Conservation (phyloP, 2,888 invertebrate genomes). For the Papilio demoleus region DNA sequence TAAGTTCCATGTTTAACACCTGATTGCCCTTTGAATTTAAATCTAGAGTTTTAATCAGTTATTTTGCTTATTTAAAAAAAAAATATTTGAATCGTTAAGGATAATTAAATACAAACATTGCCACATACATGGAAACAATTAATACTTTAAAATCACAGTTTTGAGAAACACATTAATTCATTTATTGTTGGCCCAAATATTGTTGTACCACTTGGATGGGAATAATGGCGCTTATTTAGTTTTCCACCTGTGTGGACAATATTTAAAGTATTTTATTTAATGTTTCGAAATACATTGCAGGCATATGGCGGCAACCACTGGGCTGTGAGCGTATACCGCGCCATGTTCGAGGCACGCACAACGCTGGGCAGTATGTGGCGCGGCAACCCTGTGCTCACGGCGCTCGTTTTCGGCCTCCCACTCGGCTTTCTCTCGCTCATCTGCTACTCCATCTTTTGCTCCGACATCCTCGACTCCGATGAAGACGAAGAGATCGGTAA, state of each 20-base stretch:
- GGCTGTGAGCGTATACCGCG: slow-evolving; percentile 89
- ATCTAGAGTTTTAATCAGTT: too few species aligned
- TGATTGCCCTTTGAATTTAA: too few species aligned
- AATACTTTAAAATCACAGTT: too few species aligned
- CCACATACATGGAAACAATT: too few species aligned
- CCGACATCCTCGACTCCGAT: slow-evolving; percentile 96
- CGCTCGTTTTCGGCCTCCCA: slow-evolving; percentile 97
- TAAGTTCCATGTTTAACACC: slow-evolving; percentile 67
- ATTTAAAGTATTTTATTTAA: not conserved
- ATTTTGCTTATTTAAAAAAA: too few species aligned
- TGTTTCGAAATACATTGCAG: slow-evolving; percentile 74
- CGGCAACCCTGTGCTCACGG: slow-evolving; percentile 96
- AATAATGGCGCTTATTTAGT: too few species aligned
- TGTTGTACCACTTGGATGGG: too few species aligned
- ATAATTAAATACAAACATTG: too few species aligned
- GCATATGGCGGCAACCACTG: slow-evolving; percentile 93
- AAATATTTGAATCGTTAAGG: too few species aligned
- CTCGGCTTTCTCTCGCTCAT: slow-evolving; percentile 96
- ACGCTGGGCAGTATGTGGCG: slow-evolving; percentile 93
- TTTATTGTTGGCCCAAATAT: too few species aligned
- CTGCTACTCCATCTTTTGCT: slow-evolving; percentile 97
- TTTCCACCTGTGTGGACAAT: too few species aligned
- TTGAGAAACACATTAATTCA: too few species aligned
- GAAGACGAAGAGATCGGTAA: slow-evolving; percentile 86
- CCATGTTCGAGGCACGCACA: slow-evolving; percentile 92